Conservation (phyloP, 2,113 vertebrate genomes). For the Notarius lentiginosus region DNA sequence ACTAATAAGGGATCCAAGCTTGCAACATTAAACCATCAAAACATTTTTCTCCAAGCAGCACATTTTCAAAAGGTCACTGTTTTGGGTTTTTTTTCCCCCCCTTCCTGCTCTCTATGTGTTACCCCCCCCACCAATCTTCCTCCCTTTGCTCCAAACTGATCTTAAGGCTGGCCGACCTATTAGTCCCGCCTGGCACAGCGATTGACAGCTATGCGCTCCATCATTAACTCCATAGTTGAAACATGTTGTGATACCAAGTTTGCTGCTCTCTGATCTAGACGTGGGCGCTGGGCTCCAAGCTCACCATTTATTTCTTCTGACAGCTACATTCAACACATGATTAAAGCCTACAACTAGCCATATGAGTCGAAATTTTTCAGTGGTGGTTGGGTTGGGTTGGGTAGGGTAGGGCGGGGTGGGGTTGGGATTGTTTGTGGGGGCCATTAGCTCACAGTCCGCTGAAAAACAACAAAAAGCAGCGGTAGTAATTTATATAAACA, state of each 20-base stretch:
- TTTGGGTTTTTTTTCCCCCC: constrained; percentile 18
- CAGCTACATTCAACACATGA: constrained; percentile 51
- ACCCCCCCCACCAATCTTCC: background rate
- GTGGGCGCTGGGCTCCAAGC: constrained; percentile 28
- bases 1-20: constrained; percentile 57
- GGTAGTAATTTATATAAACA: background rate
- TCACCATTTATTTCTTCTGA: constrained; percentile 52
- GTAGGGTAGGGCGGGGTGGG: background rate
- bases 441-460: background rate
- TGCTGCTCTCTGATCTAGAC: constrained; percentile 48
- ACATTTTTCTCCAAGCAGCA: constrained; percentile 47
- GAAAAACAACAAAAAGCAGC: background rate
- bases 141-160: constrained; percentile 37
- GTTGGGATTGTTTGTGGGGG: background rate
- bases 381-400: no score
- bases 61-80: constrained; percentile 32
- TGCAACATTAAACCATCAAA: constrained; percentile 58
- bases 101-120: constrained; percentile 8
- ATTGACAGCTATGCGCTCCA: constrained; percentile 40
- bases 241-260: constrained; percentile 40
- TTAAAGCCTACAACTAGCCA: constrained; percentile 48
- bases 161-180: constrained; percentile 52
- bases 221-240: constrained; percentile 51
- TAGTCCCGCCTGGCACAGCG: constrained; percentile 44
- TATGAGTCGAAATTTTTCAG: constrained; percentile 1